Percentiles rank a stretch among this genome's conserved stretches.
These are phyloP conservation scores for Drosophila dunni DNA, from an alignment of 1,140 invertebrate genomes.

Conservation along the genomic window DNA sequence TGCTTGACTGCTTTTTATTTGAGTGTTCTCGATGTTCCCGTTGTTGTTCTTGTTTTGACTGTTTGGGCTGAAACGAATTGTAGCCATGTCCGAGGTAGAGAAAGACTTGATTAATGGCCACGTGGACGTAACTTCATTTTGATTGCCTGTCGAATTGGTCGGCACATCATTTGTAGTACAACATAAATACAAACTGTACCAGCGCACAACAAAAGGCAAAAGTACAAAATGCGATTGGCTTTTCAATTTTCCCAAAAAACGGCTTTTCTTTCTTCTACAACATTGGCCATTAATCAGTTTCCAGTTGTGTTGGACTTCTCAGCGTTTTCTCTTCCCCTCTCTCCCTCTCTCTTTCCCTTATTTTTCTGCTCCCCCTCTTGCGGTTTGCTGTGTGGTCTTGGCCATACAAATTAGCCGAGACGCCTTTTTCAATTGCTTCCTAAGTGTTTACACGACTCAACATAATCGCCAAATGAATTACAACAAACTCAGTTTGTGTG, in stretches of 20 bases:
- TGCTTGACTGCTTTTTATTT: conserved; percentile 23
- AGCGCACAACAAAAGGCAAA: conserved; percentile 29
- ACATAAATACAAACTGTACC: conserved; percentile 26
- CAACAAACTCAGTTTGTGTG: neutral
- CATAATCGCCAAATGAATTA: conserved; percentile 19
- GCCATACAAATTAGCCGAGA: conserved; percentile 31
- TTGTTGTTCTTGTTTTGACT: conserved; percentile 9
- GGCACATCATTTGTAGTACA: conserved; percentile 64
- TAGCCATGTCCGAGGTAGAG: conserved; percentile 2
- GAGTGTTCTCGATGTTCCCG: neutral
- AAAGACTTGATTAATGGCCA: conserved; percentile 66
- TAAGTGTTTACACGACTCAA: conserved; percentile 22
- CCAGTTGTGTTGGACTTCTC: conserved; percentile 4
- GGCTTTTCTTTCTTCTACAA: conserved; percentile 35
- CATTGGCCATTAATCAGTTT: conserved; percentile 49
- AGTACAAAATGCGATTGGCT: conserved; percentile 66
- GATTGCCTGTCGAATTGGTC: conserved; percentile 71
- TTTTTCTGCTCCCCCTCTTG: neutral
- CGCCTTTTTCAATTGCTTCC: conserved; percentile 21
- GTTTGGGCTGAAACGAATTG: conserved; percentile 42
- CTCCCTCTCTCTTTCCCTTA: neutral
- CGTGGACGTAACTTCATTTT: conserved; percentile 76
- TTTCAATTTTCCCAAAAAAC: conserved; percentile 66
- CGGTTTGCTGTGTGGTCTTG: conserved; percentile 28
- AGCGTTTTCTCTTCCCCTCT: neutral